Conservation (phyloP, 2,888 invertebrate species). For the Toxonevra muliebris region DNA sequence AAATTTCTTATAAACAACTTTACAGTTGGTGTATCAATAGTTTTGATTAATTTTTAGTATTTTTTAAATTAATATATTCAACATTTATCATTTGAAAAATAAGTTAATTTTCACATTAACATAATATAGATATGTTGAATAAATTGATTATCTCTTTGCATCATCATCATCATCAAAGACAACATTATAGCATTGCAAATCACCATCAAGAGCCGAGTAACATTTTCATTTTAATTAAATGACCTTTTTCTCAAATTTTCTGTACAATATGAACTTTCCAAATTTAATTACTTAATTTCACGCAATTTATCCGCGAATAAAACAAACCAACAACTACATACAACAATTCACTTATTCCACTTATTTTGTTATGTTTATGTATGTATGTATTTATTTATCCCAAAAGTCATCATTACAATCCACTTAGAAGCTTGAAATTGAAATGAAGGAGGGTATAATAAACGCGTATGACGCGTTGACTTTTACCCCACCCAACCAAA, state of each 20-base stretch:
- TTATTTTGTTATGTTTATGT: too few species aligned
- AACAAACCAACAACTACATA: constrained; percentile 7
- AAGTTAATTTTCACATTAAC: too few species aligned
- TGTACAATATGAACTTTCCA: constrained; percentile 44
- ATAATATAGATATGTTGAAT: too few species aligned
- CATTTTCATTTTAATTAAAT: constrained; percentile 33
- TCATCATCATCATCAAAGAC: constrained; percentile 12
- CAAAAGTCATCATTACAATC: constrained; percentile 42
- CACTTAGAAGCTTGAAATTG: constrained; percentile 33
- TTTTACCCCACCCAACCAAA: background rate
- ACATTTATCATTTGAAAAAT: too few species aligned
- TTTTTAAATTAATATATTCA: too few species aligned
- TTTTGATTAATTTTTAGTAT: too few species aligned
- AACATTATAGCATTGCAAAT: background rate
- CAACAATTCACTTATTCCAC: background rate
- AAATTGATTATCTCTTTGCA: too few species aligned
- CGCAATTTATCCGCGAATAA: constrained; percentile 52
- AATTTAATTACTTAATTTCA: constrained; percentile 62
- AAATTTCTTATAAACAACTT: too few species aligned
- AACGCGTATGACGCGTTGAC: too few species aligned
- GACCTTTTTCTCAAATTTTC: constrained; percentile 30
- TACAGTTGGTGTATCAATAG: too few species aligned
- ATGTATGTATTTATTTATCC: constrained; percentile 18
- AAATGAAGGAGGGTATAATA: background rate
- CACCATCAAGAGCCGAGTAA: background rate